Evolutionary conservation across 2,113 vertebrate genomes (phyloP).

Genomic region (Pionites leucogaster): DNA sequence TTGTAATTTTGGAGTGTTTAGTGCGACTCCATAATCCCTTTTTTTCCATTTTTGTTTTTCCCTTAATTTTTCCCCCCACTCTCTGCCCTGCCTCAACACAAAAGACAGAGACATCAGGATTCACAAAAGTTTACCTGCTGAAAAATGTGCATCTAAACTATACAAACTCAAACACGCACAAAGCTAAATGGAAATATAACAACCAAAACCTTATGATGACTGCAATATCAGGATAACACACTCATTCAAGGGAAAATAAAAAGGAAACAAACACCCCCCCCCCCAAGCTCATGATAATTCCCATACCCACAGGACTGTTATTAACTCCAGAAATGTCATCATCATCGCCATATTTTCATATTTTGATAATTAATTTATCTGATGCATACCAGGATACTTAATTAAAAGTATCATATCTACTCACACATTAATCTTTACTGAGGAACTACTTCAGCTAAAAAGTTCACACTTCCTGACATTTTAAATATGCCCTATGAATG

Average conservation of each 20-base stretch:
- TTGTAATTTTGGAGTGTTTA: too few species aligned
- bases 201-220: background rate
- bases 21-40: too few species aligned
- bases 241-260: background rate
- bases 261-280: accelerated
- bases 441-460: background rate
- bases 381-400: background rate
- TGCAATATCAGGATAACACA: background rate
- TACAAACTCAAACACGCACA: background rate
- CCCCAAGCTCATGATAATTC: background rate
- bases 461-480: background rate
- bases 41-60: too few species aligned
- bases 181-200: background rate
- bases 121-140: background rate
- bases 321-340: background rate
- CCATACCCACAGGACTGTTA: background rate
- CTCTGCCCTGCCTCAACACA: background rate
- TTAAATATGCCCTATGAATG: background rate
- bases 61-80: too few species aligned
- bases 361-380: background rate
- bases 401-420: background rate
- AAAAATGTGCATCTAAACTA: background rate
- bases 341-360: background rate
- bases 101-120: background rate
- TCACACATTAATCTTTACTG: background rate